These are phyloP conservation scores for Rattus norvegicus DNA, from an alignment of 2,113 vertebrate species.

Conservation along the genomic window GRCr8 NC_086021.1:136854001-136854500, in stretches of 20 bases:
- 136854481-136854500: background rate
- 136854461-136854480: background rate
- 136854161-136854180: background rate
- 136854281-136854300: background rate
- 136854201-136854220: background rate
- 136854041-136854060: background rate
- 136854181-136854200: background rate
- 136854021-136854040: background rate
- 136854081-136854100: no score
- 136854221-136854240: background rate
- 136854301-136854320: background rate
- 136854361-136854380: background rate
- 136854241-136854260: background rate
- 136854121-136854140: no score
- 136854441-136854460: background rate
- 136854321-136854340: background rate
- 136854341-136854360: background rate
- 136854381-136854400: background rate
- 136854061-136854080: no score
- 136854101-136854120: no score
- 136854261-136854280: background rate
- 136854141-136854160: no score
- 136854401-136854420: background rate
- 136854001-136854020: background rate
- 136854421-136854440: background rate